phyloP scores from a whole-genome alignment of 1,140 invertebrate genomes.

The Homalodisca vitripennis region DNA sequence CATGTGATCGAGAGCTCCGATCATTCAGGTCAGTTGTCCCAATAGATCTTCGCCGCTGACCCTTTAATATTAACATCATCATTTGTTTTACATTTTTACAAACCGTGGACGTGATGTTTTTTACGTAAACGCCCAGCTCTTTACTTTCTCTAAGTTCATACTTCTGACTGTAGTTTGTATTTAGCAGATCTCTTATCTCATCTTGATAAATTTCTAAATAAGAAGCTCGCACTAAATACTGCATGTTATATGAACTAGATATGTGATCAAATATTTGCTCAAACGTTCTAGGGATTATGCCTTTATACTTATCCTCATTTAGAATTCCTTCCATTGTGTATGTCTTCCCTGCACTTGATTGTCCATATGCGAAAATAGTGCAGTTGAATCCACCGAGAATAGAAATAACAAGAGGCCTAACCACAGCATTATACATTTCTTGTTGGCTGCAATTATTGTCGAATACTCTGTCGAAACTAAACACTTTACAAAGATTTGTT shows the following conservation, averaged over 20 bases:
- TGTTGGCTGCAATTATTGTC: conserved; percentile 84
- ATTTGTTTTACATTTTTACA: conserved; percentile 90
- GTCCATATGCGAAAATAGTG: conserved; percentile 96
- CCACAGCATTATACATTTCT: conserved; percentile 94
- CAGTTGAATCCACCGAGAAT: conserved; percentile 96
- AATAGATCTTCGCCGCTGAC: conserved; percentile 87
- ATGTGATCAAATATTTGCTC: conserved; percentile 96
- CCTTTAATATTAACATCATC: conserved; percentile 80
- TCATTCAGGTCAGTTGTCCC: conserved; percentile 98
- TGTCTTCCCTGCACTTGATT: conserved; percentile 96
- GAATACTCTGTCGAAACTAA: conserved; percentile 94
- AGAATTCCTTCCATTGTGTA: conserved; percentile 89
- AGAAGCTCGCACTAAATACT: conserved; percentile 88
- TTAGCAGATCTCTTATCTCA: conserved; percentile 82
- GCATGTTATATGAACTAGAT: conserved; percentile 77
- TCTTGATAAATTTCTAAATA: conserved; percentile 97
- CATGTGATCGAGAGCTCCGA: conserved; percentile 97
- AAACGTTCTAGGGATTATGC: conserved; percentile 91
- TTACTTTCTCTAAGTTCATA: conserved; percentile 76
- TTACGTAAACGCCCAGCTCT: conserved; percentile 92
- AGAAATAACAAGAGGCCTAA: conserved; percentile 89
- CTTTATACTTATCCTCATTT: conserved; percentile 24
- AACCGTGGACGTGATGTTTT: conserved; percentile 84
- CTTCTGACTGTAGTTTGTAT: conserved; percentile 70
- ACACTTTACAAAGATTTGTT: conserved; percentile 67